Percentiles rank a stretch among this genome's conserved stretches.
phyloP scores from a whole-genome alignment of 2,888 invertebrate species.

The Leucoma salicis region DNA sequence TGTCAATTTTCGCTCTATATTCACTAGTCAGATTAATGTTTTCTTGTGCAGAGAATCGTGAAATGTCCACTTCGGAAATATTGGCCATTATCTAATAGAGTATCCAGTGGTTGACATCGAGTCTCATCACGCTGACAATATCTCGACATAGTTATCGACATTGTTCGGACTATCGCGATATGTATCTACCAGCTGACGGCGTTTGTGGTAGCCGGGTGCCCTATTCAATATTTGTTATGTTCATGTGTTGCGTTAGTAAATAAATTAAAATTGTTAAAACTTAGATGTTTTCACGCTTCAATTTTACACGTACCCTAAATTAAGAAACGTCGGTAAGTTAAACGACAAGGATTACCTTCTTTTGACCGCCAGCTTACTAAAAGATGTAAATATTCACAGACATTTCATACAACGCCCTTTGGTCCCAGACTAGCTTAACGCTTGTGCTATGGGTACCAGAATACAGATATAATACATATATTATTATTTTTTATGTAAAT shows the following conservation, averaged over 20 bases:
- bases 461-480: too few relatives aligned
- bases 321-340: slow-evolving; percentile 30
- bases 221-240: slow-evolving; percentile 2
- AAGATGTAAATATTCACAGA: too few relatives aligned
- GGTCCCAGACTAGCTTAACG: too few relatives aligned
- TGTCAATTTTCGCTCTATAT: background rate
- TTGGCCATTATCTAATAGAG: too few relatives aligned
- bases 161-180: slow-evolving; percentile 35
- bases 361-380: slow-evolving; percentile 16
- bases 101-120: slow-evolving; percentile 26
- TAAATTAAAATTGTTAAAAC: background rate
- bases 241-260: background rate
- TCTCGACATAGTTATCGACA: slow-evolving; percentile 35
- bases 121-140: slow-evolving; percentile 28
- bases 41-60: background rate
- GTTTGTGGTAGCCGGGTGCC: slow-evolving; percentile 23
- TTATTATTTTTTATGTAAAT: too few relatives aligned
- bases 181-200: slow-evolving; percentile 35
- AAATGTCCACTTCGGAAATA: too few relatives aligned
- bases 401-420: too few relatives aligned
- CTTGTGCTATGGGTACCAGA: too few relatives aligned
- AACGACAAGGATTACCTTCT: slow-evolving; percentile 37
- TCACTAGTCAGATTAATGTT: background rate
- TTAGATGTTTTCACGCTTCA: slow-evolving; percentile 2
- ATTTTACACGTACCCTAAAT: slow-evolving; percentile 19